A percentile compares a stretch with the other conserved stretches of the same genome.
Conservation (phyloP, 2,113 vertebrate species). For the Apaloderma vittatum region DNA sequence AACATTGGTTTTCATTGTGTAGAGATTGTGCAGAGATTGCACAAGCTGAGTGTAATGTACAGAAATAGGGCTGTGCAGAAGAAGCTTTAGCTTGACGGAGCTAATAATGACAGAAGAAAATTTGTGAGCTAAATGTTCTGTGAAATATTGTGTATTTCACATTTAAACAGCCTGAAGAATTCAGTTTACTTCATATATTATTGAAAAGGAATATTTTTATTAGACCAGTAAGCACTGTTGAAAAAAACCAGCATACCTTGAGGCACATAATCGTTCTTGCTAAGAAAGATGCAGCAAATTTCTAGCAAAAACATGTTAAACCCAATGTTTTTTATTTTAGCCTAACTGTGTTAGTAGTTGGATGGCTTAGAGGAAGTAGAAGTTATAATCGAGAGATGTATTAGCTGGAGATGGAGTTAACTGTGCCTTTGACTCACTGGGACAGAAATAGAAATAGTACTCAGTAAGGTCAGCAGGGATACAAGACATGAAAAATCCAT, state of each 20-base stretch:
- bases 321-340: neutral
- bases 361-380: neutral
- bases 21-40: neutral
- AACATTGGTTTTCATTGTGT: neutral
- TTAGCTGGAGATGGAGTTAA: neutral
- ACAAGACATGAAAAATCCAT: neutral
- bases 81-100: neutral
- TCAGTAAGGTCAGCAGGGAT: neutral
- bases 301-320: neutral
- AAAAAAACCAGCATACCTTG: neutral
- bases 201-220: neutral
- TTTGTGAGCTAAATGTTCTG: neutral
- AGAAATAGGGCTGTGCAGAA: neutral
- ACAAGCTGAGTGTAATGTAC: rapidly evolving
- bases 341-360: neutral
- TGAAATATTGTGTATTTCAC: neutral
- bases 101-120: neutral
- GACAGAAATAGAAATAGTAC: neutral
- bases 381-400: neutral
- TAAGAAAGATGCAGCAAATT: neutral
- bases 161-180: neutral
- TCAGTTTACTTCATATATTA: neutral
- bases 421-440: neutral
- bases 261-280: neutral
- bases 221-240: neutral